Evolutionary conservation across 2,888 invertebrate genomes (phyloP).

Genomic region (Eupithecia inturbata): DNA sequence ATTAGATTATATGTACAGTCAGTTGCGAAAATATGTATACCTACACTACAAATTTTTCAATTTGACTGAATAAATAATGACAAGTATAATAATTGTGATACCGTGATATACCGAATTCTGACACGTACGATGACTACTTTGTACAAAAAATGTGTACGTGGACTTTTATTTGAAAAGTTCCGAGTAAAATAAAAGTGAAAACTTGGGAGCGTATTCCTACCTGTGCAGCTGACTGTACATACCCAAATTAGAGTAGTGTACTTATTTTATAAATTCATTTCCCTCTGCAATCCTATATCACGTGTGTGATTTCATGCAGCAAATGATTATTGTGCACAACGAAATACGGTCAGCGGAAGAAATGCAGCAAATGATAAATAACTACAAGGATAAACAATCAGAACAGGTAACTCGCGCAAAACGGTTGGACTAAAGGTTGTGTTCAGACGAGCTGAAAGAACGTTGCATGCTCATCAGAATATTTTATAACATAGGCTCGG

Average conservation of each 20-base stretch:
- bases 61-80: no score
- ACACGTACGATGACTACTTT: no score
- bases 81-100: no score
- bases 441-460: neutral
- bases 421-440: neutral
- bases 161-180: no score
- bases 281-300: neutral
- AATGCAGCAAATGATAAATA: neutral
- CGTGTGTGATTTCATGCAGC: neutral
- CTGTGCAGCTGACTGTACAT: neutral
- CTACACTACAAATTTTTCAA: no score
- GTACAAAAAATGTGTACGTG: no score
- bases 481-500: neutral
- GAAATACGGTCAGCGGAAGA: neutral
- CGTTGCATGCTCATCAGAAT: neutral
- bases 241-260: neutral
- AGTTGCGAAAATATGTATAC: no score
- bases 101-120: no score
- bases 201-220: no score
- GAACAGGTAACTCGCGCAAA: neutral
- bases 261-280: neutral
- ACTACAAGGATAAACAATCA: neutral
- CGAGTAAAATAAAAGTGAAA: no score
- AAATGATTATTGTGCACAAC: neutral
- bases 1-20: no score